Evolutionary conservation across 35 echinoderm and acorn worm genomes (phyloP), one percentile per base, ranked within the genome.

Genomic region (Ophiothrix spiculata): DNA sequence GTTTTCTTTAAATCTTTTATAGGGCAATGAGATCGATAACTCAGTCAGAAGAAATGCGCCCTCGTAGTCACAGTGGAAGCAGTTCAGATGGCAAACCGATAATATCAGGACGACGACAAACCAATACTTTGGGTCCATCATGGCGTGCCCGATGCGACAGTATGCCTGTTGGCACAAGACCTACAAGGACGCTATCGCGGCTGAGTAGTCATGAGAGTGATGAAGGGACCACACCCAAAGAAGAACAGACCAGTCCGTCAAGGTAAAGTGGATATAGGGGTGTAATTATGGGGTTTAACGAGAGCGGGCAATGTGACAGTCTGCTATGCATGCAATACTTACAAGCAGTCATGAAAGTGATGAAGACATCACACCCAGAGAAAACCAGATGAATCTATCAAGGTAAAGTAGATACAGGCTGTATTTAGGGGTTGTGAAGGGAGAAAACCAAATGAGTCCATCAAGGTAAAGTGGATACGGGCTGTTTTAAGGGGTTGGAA

Each of bases 1-100:
- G n/a, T 83, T 25, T 19, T 42, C 25, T 87, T 19, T 16, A 54
- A 54, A 54, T 13, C 75, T 25, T 84, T 39, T 78, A 14, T 75
- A 99, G 96, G 79, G 96, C 96, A 34, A 99, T 99, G 96, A 80
- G 89, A 40, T 94, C 92, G 0, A 86, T 93, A 19, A 79, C 82
- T 35, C 89, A 94, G 35, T 78, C 86, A 56, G 96, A 99, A 37
- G 96, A 99, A 33, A 92, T 99, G 89, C 91, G 92, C 31, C 96
- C 96, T 56, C 86, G 92, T 15, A 92, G 92, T 77, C 95, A 93
- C 37, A 98, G 95, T 64, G 90, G 88, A 39, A 36, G 46, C 41
- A 79, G 35, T 33, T 84, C 39, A 31, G 80, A 39, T 38, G 87
- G 90, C 28, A 35, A 54, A 39, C 90, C 88, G 35, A 37, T 56